Base-by-base conservation (phyloP, 2,888 invertebrate species). In the Netelia inedita region DNA sequence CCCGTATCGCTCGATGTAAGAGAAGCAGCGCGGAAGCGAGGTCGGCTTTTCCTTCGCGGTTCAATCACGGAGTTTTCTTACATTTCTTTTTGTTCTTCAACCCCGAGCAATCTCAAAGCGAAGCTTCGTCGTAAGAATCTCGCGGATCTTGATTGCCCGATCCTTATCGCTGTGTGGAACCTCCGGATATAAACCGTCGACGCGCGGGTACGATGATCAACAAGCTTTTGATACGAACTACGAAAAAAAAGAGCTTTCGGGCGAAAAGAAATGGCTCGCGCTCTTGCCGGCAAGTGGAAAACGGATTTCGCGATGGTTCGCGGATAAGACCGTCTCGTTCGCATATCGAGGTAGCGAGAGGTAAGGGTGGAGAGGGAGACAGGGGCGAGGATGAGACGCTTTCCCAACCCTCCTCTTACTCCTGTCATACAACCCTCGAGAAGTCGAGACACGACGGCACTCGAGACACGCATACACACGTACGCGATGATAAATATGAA, bases 401-500 rank as follows among this genome's bases (percentile, higher is more conserved):
- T 35, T 74, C 46, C 74, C 69, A 74, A 69, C 72, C 73, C 63
- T 21, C 9, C 21, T 28, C 59, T 28, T 55, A 16, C 9, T 46
- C 50, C 19, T 74, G 73, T 53, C 50, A 28, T 35, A 65, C 65
- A 50, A 75, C 74, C 53, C 74, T 65, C 65, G 21, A 72, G 65
- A 28, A 41, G 16, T 19, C 72, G 72, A 74, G 46, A 79, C 69
- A 19, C 57, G 65, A 75, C 19, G 63, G 73, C 74, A 74, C 68
- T 74, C 69, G 69, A 65, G 63, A 74, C 69, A 75, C 69, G 53
- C 74, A 75, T 59, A 65, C 53, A 65, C 50, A 28, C 63, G 16
- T n/a, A 53, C 65, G 79, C 55, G 79, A 72, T 63, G 68, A 79
- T 74, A 83, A 83, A 79, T 78, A 82, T 78, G 72, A 76, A 50